A percentile compares a stretch with the other conserved stretches of the same genome.
phyloP scores from a whole-genome alignment of 2,797 vertebrate genomes.

The Microcaecilia unicolor region DNA sequence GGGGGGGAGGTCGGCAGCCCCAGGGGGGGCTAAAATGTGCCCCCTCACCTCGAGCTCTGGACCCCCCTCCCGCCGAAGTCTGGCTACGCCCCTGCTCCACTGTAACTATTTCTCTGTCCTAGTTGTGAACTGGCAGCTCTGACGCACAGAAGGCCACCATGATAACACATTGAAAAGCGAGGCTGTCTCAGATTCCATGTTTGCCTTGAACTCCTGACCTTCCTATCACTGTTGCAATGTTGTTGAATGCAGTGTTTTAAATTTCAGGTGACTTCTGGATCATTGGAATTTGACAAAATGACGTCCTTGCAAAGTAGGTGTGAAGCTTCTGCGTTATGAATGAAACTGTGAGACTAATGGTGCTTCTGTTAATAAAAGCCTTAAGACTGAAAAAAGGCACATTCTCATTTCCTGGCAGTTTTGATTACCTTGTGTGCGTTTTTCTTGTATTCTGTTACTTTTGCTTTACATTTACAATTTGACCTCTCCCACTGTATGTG shows the following conservation, averaged over 20 bases:
- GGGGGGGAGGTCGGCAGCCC: too few relatives aligned
- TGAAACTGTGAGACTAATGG: constrained; percentile 40
- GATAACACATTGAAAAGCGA: too few relatives aligned
- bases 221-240: too few relatives aligned
- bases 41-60: too few relatives aligned
- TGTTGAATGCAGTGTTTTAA: constrained; percentile 13
- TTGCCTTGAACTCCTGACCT: too few relatives aligned
- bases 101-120: too few relatives aligned
- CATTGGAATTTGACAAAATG: neutral
- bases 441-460: constrained; percentile 36
- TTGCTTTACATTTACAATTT: constrained; percentile 18
- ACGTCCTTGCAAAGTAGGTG: constrained; percentile 48
- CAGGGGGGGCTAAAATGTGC: too few relatives aligned
- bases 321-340: constrained; percentile 51
- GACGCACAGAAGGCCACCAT: too few relatives aligned
- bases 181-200: too few relatives aligned
- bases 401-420: constrained; percentile 14
- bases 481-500: constrained; percentile 1
- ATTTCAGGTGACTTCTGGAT: constrained; percentile 43
- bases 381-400: constrained; percentile 36
- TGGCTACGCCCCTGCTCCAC: too few relatives aligned
- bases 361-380: constrained; percentile 30
- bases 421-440: constrained; percentile 34
- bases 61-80: too few relatives aligned
- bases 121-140: too few relatives aligned